Percentiles rank a stretch among this genome's conserved stretches.
phyloP scores from a whole-genome alignment of 2,797 vertebrate species.

The Anguilla marmorata region DNA sequence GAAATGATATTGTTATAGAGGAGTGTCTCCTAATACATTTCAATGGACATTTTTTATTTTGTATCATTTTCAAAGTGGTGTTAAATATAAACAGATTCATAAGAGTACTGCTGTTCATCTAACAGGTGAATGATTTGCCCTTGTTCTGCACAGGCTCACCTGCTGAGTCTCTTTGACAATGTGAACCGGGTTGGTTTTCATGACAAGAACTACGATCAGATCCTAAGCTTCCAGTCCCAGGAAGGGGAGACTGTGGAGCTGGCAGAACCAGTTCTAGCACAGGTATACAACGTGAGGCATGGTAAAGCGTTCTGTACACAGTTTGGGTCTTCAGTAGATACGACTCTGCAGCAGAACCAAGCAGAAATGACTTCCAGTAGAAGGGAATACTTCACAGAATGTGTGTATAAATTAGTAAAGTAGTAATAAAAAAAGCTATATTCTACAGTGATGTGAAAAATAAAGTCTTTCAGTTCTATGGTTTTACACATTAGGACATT shows the following conservation, averaged over 20 bases:
- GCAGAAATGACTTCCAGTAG: too few species aligned
- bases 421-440: too few species aligned
- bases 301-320: too few species aligned
- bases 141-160: conserved; percentile 65
- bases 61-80: neutral
- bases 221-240: conserved; percentile 80
- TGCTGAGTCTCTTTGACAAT: conserved; percentile 84
- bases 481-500: too few species aligned
- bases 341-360: too few species aligned
- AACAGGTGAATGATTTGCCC: neutral
- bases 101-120: neutral
- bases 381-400: too few species aligned
- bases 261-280: conserved; percentile 71
- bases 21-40: neutral
- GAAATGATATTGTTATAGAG: neutral
- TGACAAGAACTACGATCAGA: conserved; percentile 80
- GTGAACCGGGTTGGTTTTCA: conserved; percentile 77
- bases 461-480: too few species aligned
- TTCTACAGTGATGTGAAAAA: too few species aligned
- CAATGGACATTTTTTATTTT: neutral
- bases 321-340: too few species aligned
- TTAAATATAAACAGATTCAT: neutral
- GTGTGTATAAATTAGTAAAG: too few species aligned
- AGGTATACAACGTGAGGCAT: conserved; percentile 62
- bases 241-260: conserved; percentile 80